Evolutionary conservation across 2,888 invertebrate genomes (phyloP).

Genomic region (Leptura quadrifasciata): DNA sequence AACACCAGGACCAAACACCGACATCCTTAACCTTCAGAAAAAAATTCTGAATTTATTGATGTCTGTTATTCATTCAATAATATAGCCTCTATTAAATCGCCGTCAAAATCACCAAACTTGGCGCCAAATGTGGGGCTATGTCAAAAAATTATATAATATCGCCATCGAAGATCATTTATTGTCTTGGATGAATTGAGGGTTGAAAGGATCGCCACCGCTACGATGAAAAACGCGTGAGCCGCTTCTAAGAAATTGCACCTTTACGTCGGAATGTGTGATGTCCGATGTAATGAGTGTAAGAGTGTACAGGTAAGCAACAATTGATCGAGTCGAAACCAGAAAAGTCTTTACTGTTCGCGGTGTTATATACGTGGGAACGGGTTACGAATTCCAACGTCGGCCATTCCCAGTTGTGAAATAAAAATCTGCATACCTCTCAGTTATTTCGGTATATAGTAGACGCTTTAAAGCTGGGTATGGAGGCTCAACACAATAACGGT

Average conservation of each 20-base stretch:
- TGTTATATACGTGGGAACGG: constrained; percentile 49
- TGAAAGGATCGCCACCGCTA: too few relatives aligned
- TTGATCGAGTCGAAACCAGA: not conserved
- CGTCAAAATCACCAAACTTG: not conserved
- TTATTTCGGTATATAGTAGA: constrained; percentile 36
- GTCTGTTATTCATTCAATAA: not conserved
- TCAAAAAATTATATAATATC: too few relatives aligned
- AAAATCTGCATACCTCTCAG: constrained; percentile 52
- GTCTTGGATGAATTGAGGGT: too few relatives aligned
- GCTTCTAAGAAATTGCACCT: not conserved
- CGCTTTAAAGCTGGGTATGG: constrained; percentile 12
- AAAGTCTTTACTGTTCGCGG: not conserved
- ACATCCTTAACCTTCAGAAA: not conserved
- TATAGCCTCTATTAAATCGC: not conserved
- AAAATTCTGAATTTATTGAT: not conserved
- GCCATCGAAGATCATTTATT: too few relatives aligned
- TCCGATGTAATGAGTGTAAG: constrained; percentile 1
- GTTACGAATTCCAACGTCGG: constrained; percentile 54
- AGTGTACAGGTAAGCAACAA: not conserved
- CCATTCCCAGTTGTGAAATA: constrained; percentile 53
- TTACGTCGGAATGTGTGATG: constrained; percentile 47
- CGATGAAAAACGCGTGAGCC: not conserved
- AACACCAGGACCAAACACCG: too few relatives aligned
- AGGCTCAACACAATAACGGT: constrained; percentile 28
- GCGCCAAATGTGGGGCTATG: too few relatives aligned